Percentiles rank a stretch among this genome's conserved stretches.
phyloP scores from a whole-genome alignment of 2,113 vertebrate species.

The Drymodes brunneopygia region DNA sequence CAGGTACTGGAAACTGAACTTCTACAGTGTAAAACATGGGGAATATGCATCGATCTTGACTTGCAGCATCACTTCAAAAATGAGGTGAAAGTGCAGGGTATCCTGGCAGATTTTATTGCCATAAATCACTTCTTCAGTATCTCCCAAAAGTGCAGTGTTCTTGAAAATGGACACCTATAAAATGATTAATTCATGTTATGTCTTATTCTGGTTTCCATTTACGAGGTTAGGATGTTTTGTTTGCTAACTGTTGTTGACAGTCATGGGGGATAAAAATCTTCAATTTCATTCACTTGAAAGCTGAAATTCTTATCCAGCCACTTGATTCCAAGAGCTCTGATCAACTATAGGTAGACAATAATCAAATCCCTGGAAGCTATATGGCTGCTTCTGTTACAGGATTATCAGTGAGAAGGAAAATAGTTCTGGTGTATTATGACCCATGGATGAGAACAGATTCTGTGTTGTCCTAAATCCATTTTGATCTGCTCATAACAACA shows the following conservation, averaged over 20 bases:
- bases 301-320: not conserved
- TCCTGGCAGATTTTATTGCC: not conserved
- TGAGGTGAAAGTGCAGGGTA: not conserved
- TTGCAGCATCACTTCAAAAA: not conserved
- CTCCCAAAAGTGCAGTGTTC: not conserved
- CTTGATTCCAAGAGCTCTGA: not conserved
- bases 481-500: not conserved
- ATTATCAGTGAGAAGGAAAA: not conserved
- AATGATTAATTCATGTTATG: not conserved
- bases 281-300: not conserved
- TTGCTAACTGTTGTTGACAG: not conserved
- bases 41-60: not conserved
- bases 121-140: not conserved
- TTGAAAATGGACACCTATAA: not conserved
- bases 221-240: not conserved
- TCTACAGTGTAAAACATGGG: not conserved
- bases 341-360: not conserved
- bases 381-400: not conserved
- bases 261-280: not conserved
- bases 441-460: not conserved
- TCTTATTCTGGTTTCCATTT: not conserved
- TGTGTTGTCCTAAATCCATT: not conserved
- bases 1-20: not conserved
- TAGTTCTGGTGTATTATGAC: not conserved
- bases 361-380: not conserved